Evolutionary conservation across 92 coral and sea anemone species (phyloP), one percentile per base, ranked within the genome.

Genomic region (Anthopleura xanthogrammica): DNA sequence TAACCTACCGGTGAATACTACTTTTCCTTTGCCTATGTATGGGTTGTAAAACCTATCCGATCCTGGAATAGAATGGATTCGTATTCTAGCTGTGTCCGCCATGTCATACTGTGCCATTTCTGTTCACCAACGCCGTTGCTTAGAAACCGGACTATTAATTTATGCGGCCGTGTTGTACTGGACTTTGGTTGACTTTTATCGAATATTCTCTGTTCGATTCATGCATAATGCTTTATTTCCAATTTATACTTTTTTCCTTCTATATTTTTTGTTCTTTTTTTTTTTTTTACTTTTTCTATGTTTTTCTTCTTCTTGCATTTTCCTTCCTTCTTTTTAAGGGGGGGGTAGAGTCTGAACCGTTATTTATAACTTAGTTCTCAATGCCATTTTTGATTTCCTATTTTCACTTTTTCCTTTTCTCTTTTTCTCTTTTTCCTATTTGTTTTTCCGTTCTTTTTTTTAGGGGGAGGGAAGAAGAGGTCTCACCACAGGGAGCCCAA

Each of bases 21-120:
- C 95, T 74, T 91, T 88, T 73, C 99, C 99, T 87, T 95, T 95
- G 39, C 98, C 99, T 42, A 92, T 92, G 78, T 90, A 87, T 14
- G 99, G 98, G 78, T 91, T 94, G 55, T 97, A 94, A 85, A 90
- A 97, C 87, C 89, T 94, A 84, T 97, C 95, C 4, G 99, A 97
- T 62, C 96, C 98, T 64, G 87, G 83, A 90, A 95, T 91, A 39
- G 93, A 87, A 55, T 91, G 41, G 57, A 72, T 29, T 68, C 78
- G 93, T 78, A 84, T 82, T 80, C 78, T 55, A n/a, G 84, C 88
- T 86, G 76, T 86, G 87, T 91, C 87, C 75, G 91, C 91, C 98
- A 93, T 93, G 41, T 89, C 92, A 87, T 16, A 10, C 36, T 72
- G 79, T 66, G 64, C 57, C 71, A 82, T 72, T 58, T 50, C 41